Base-by-base conservation (phyloP, 2,113 vertebrate species). In the Leiothrix lutea region DNA sequence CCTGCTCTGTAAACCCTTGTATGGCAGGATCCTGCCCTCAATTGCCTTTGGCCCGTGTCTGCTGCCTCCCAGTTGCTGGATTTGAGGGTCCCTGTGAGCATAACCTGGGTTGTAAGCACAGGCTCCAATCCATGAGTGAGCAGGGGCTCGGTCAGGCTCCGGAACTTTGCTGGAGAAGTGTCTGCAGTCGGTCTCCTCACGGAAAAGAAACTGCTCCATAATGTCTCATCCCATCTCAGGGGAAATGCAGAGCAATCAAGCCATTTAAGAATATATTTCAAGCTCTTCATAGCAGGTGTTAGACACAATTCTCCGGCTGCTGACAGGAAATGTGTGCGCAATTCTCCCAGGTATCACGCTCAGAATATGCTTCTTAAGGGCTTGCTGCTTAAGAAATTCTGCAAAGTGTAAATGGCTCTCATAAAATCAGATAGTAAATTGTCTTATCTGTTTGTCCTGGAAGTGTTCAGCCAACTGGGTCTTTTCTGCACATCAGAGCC, bases 241-340 rank as follows among this genome's bases (percentile, higher is more conserved):
- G 77, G 94, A 95, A 92, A 96, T 71, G 82, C 86, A 94, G 53
- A 94, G 94, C 83, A 96, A 96, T 97, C 96, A 96, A 93, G 85
- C 40, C 91, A 88, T 95, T 94, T 96, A 96, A 93, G 90, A 96
- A 90, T 92, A 88, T 94, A 96, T 92, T 92, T 96, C 88, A 90
- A 64, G 86, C 88, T 92, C 80, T 86, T 93, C 92, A 64, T 86
- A 92, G 93, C 95, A 94, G 95, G 88, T 93, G 94, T 93, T 95
- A 95, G 82, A 85, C 78, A 82, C 91, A 47, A 13, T 94, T 96
- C 91, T 94, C 54, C 0, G 33, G 45, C 93, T 97, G 91, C 90
- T 97, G 92, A 96, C 93, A 95, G 94, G 94, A 95, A 95, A 95
- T 88, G 72, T 94, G 92, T 78, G 72, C 84, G 92, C 82, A 96